Percentiles rank a stretch among this genome's conserved stretches.
These are phyloP conservation scores for Manacus vitellinus DNA, from an alignment of 2,113 vertebrate genomes.

Conservation along the genomic window DNA sequence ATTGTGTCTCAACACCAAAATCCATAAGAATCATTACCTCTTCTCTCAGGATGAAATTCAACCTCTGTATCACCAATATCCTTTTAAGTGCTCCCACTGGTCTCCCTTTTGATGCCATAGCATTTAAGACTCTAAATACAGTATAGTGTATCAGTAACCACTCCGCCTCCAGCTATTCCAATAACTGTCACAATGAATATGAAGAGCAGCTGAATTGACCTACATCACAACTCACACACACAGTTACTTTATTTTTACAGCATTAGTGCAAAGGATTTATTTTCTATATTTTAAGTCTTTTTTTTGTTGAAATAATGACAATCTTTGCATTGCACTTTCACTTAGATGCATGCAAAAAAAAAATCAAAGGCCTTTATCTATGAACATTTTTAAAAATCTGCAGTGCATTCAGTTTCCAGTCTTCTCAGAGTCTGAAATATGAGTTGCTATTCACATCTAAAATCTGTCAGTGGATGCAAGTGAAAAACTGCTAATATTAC, in stretches of 20 bases:
- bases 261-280: background rate
- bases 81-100: constrained; percentile 23
- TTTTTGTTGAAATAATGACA: background rate
- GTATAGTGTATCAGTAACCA: constrained; percentile 19
- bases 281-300: background rate
- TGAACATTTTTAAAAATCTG: background rate
- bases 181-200: constrained; percentile 43
- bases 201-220: constrained; percentile 23
- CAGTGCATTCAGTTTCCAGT: background rate
- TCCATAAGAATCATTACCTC: background rate
- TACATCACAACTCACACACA: background rate
- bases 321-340: background rate
- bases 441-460: background rate
- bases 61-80: background rate
- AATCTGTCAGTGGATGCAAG: background rate
- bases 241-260: background rate
- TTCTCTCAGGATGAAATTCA: constrained; percentile 11
- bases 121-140: background rate
- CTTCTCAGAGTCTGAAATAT: background rate
- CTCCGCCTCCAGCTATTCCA: background rate
- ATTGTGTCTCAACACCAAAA: background rate
- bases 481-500: background rate
- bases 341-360: background rate
- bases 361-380: background rate
- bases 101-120: background rate